phyloP scores from a whole-genome alignment of 92 coral and sea anemone species.

The Porites divaricata region DNA sequence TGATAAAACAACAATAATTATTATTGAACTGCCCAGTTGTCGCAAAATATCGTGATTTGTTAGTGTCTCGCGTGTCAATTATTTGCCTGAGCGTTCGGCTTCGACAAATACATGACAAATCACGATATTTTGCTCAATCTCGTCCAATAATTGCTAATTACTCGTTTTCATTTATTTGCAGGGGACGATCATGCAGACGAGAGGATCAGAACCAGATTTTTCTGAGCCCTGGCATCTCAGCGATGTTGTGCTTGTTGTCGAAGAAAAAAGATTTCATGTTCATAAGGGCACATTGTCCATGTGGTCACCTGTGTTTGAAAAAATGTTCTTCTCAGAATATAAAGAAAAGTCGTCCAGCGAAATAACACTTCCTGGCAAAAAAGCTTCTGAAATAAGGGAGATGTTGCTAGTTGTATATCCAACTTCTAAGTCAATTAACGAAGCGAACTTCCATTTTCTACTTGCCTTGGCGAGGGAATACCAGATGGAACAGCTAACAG shows the following conservation, averaged over 20 bases:
- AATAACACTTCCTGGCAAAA: slow-evolving; percentile 68
- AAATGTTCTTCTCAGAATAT: slow-evolving; percentile 59
- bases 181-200: slow-evolving; percentile 66
- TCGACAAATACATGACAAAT: too few relatives aligned
- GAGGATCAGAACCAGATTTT: slow-evolving; percentile 77
- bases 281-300: slow-evolving; percentile 80
- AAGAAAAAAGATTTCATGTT: slow-evolving; percentile 75
- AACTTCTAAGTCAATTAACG: slow-evolving; percentile 71
- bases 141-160: too few relatives aligned
- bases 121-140: too few relatives aligned
- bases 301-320: slow-evolving; percentile 94
- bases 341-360: slow-evolving; percentile 67
- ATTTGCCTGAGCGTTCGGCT: too few relatives aligned
- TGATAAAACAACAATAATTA: too few relatives aligned
- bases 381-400: slow-evolving; percentile 74
- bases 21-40: too few relatives aligned
- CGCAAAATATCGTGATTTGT: too few relatives aligned
- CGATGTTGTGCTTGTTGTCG: slow-evolving; percentile 67
- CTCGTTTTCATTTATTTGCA: neutral
- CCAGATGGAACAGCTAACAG: slow-evolving; percentile 86
- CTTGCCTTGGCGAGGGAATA: slow-evolving; percentile 77
- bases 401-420: slow-evolving; percentile 80
- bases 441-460: slow-evolving; percentile 74
- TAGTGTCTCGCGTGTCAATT: too few relatives aligned
- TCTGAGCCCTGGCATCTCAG: slow-evolving; percentile 87